Base-by-base conservation (phyloP, 2,888 invertebrate species). In the Sarcophaga rosellei region DNA sequence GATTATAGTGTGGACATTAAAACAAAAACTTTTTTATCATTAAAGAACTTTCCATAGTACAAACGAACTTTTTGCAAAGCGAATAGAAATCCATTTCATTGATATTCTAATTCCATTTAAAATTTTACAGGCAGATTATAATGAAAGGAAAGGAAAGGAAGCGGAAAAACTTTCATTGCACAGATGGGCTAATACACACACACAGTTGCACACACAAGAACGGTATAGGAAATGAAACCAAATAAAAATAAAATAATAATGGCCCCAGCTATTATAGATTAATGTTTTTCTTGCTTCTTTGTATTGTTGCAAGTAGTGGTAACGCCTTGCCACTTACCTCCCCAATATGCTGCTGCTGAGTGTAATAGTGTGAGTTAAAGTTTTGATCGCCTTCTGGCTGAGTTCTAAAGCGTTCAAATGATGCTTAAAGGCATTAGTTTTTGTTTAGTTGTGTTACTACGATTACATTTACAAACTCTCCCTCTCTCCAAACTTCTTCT, bases 101-200 rank as follows among this genome's bases (percentile, higher is more conserved):
- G 61, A 79, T 72, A 80, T 87, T 87, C 83, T 86, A 75, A 81
- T 84, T 68, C 79, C 76, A 81, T 84, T 86, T 80, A 69, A 35
- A 35, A 86, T 74, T 82, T 74, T 80, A 69, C 76, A 35, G 35
- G 4, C 8, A 20, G 73, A 74, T 74, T 81, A 77, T 81, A 68
- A 72, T 23, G 47, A 35, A 47, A 21, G 3, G 74, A 66, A 81
- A 74, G 68, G 44, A 53, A 66, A 59, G 61, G 1, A 1, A 53
- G 53, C 0, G 53, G 79, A 47, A 65, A 72, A 63, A 86, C 61
- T 69, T 79, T 62, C 20, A 78, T 23, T 12, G 35, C 35, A 35
- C 35, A 35, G 35, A 35, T 35, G 35, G 35, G 65, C 10, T n/a
- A 15, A 75, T 25, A 69, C 45, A 59, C 21, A 59, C 4, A 69